Conservation (phyloP, 2,888 invertebrate genomes). For the Molorchus minor region DNA sequence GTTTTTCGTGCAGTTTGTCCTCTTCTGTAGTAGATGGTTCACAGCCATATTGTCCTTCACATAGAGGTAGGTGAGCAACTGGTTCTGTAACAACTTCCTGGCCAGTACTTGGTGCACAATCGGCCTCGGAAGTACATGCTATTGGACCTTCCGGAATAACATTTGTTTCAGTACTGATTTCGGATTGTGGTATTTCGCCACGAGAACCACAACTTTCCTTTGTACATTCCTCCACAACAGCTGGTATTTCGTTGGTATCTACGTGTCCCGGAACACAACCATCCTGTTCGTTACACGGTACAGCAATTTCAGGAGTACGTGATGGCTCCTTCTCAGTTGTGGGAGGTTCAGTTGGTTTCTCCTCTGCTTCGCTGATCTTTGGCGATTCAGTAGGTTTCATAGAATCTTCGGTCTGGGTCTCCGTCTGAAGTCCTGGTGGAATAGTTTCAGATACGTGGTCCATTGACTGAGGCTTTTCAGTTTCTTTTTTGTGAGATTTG, state of each 20-base stretch:
- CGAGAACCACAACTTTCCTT: slow-evolving; percentile 29
- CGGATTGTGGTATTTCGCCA: slow-evolving; percentile 27
- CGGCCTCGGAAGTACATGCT: slow-evolving; percentile 11
- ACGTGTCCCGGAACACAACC: slow-evolving; percentile 11
- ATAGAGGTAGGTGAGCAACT: slow-evolving; percentile 18
- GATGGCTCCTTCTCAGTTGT: neutral
- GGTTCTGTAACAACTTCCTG: slow-evolving; percentile 20
- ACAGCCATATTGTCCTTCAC: slow-evolving; percentile 19
- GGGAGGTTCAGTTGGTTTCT: neutral
- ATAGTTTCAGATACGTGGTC: slow-evolving; percentile 46
- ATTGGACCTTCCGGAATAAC: slow-evolving; percentile 1
- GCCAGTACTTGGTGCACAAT: neutral
- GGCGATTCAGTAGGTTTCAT: neutral
- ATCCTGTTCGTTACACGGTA: neutral
- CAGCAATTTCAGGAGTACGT: neutral
- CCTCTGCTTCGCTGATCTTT: neutral
- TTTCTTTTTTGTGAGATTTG: slow-evolving; percentile 44
- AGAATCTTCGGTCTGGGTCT: neutral
- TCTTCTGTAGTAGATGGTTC: neutral
- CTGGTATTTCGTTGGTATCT: slow-evolving; percentile 32
- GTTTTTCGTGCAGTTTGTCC: slow-evolving; percentile 10
- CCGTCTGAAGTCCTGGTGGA: neutral
- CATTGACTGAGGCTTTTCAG: slow-evolving; percentile 47
- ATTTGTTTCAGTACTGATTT: slow-evolving; percentile 23
- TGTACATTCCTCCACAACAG: slow-evolving; percentile 32